Percentiles rank a stretch among this genome's conserved stretches.
Conservation (phyloP, 2,113 vertebrate species). For the Mus musculus region GRCm39 chrX:159458001-159458500, state of each 20-base stretch:
- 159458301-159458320: background rate
- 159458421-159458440: conserved; percentile 13
- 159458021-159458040: conserved; percentile 43
- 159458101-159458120: background rate
- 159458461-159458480: conserved; percentile 28
- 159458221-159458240: background rate
- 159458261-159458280: background rate
- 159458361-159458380: background rate
- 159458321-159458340: background rate
- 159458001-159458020: background rate
- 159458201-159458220: background rate
- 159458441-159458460: conserved; percentile 8
- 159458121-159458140: background rate
- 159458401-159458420: conserved; percentile 41
- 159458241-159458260: conserved; percentile 41
- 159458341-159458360: background rate
- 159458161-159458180: conserved; percentile 35
- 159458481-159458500: background rate
- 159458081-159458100: background rate
- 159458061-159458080: conserved; percentile 14
- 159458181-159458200: background rate
- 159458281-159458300: background rate
- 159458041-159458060: background rate
- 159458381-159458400: background rate
- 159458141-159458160: conserved; percentile 55